Conservation (phyloP, 2,888 invertebrate genomes). For the Hemithea aestivaria region DNA sequence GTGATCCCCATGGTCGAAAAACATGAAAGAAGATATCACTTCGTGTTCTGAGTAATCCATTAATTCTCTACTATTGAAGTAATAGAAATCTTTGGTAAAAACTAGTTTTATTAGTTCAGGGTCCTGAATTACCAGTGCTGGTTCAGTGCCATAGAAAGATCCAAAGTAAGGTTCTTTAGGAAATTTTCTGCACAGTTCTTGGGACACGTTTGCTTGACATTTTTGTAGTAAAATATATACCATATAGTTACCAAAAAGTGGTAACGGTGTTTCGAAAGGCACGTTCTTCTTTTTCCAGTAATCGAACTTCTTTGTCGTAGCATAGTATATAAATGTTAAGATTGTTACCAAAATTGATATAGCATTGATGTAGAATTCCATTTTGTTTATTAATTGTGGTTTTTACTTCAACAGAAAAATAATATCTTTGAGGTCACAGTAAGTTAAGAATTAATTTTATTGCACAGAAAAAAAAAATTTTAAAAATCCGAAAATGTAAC, state of each 20-base stretch:
- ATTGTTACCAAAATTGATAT: background rate
- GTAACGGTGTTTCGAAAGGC: slow-evolving; percentile 16
- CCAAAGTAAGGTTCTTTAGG: slow-evolving; percentile 13
- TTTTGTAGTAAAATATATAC: slow-evolving; percentile 17
- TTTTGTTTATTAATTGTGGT: too few species aligned
- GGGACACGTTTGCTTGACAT: slow-evolving; percentile 10
- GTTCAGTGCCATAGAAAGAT: slow-evolving; percentile 23
- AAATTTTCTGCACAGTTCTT: slow-evolving; percentile 10
- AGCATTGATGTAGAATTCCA: too few species aligned
- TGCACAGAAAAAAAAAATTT: too few species aligned
- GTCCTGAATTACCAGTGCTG: slow-evolving; percentile 25
- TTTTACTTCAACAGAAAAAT: too few species aligned
- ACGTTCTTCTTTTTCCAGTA: slow-evolving; percentile 22
- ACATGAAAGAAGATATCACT: slow-evolving; percentile 24
- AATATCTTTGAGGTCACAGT: too few species aligned
- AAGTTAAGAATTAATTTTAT: too few species aligned
- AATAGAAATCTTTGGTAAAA: slow-evolving; percentile 30
- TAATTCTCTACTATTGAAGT: slow-evolving; percentile 29
- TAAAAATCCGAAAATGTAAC: too few species aligned
- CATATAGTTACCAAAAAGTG: slow-evolving; percentile 24
- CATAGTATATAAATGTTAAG: slow-evolving; percentile 7
- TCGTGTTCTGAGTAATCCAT: slow-evolving; percentile 25
- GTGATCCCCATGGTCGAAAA: slow-evolving; percentile 28
- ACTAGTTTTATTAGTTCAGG: slow-evolving; percentile 32
- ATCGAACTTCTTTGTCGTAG: slow-evolving; percentile 13